Evolutionary conservation across 2,888 invertebrate species (phyloP), one percentile per base, ranked within the genome.

Genomic region (Leucophora obtusa): DNA sequence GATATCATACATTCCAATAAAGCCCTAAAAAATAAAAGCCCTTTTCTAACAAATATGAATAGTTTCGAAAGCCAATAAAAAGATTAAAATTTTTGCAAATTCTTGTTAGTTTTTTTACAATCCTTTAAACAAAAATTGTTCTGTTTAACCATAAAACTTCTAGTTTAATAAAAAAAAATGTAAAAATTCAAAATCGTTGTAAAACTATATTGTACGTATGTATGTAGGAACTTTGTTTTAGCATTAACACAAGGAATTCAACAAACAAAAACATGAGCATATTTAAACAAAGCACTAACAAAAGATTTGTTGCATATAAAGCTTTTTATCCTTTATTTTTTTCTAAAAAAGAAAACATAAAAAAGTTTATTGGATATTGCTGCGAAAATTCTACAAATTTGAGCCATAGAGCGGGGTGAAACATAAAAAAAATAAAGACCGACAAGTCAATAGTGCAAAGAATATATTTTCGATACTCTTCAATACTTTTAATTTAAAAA

Each of bases 31-130:
- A 28, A 28, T 28, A 54, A 47, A 38, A 51, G 18, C 35, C 47
- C 28, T 7, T 6, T 28, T 28, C 28, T 28, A 68, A 68, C 72
- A 63, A 51, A 72, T 56, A 63, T 43, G 68, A 78, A 78, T 68
- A 68, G 68, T 58, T 78, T 72, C 72, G 56, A 68, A 68, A 63
- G 72, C 78, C 72, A 78, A 78, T 78, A 78, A 68, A 72, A 68
- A 21, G 11, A 72, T 72, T 72, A 72, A 56, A 72, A 58, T 38
- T 68, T 72, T 43, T 66, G 28, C 33, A 56, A 71, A 72, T 47
- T 62, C 38, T 38, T 38, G 38, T 9, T 38, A 1, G n/a, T 38
- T 4, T 38, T 11, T 38, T 38, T 38, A 38, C 38, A 38, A 38
- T 38, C 38, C 38, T 11, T 14, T 11, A 38, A 38, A 38, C 11